Percentiles rank a stretch among this genome's conserved stretches.
phyloP scores from a whole-genome alignment of 2,888 invertebrate genomes.

The Vannuccia rotundouncinata region DNA sequence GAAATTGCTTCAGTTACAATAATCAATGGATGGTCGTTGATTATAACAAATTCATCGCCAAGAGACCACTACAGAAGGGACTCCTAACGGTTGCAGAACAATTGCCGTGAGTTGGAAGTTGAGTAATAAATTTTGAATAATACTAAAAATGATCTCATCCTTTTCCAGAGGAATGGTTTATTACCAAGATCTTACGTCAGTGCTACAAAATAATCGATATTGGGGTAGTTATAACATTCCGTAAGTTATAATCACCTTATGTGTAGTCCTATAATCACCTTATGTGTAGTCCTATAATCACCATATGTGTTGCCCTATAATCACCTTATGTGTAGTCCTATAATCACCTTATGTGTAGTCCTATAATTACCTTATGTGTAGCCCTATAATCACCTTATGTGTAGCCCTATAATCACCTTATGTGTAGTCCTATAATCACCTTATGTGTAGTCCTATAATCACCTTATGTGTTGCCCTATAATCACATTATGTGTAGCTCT shows the following conservation, averaged over 20 bases:
- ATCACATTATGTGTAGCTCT: too few species aligned
- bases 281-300: too few species aligned
- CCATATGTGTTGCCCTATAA: background rate
- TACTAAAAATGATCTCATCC: constrained; percentile 38
- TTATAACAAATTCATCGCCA: constrained; percentile 63
- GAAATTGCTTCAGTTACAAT: constrained; percentile 60
- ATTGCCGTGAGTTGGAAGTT: constrained; percentile 56
- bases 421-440: too few species aligned
- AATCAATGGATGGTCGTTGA: constrained; percentile 81
- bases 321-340: too few species aligned
- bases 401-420: too few species aligned
- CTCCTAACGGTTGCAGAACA: constrained; percentile 73
- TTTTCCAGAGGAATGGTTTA: constrained; percentile 54
- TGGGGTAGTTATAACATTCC: constrained; percentile 71
- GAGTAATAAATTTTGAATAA: background rate
- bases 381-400: too few species aligned
- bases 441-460: too few species aligned
- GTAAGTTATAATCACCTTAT: constrained; percentile 47
- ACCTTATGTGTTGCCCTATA: too few species aligned
- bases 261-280: too few species aligned
- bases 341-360: too few species aligned
- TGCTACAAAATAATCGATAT: constrained; percentile 64
- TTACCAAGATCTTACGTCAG: constrained; percentile 65
- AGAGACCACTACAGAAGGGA: constrained; percentile 53
- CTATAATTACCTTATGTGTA: too few species aligned